phyloP scores from a whole-genome alignment of 2,888 invertebrate species.

The Dioctria linearis region DNA sequence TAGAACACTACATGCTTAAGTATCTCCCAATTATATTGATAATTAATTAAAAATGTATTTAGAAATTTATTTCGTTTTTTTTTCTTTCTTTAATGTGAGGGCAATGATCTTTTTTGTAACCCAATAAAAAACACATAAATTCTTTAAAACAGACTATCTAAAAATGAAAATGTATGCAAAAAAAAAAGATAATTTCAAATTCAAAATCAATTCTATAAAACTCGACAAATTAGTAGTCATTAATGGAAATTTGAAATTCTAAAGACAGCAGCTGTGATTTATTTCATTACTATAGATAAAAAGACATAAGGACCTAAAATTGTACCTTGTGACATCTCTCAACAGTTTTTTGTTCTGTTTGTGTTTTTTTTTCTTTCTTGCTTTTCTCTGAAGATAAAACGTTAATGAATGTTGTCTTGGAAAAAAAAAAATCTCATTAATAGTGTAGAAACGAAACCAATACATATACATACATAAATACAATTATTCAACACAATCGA shows the following conservation, averaged over 20 bases:
- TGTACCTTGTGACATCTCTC: constrained; percentile 28
- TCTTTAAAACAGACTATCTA: too few species aligned
- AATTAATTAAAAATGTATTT: too few species aligned
- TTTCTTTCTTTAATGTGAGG: too few species aligned
- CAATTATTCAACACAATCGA: constrained; percentile 26
- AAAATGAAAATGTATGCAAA: not conserved
- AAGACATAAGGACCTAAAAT: constrained; percentile 20
- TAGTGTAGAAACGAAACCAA: constrained; percentile 13
- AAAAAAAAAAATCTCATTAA: constrained; percentile 10
- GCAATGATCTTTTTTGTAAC: too few species aligned
- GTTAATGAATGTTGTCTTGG: constrained; percentile 24
- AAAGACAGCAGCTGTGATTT: constrained; percentile 16
- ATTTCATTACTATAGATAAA: constrained; percentile 34
- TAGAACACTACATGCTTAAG: too few species aligned
- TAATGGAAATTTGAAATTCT: constrained; percentile 11
- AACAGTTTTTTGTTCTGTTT: not conserved
- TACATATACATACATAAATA: not conserved
- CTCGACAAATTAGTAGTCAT: constrained; percentile 43
- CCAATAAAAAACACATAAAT: too few species aligned
- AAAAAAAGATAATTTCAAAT: constrained; percentile 13
- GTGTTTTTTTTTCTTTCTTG: too few species aligned
- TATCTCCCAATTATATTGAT: too few species aligned
- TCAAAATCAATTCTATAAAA: constrained; percentile 25
- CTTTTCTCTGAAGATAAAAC: not conserved
- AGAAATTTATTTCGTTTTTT: too few species aligned